Evolutionary conservation across 2,113 vertebrate genomes (phyloP).

Genomic region (Sceloporus tristichus): DNA sequence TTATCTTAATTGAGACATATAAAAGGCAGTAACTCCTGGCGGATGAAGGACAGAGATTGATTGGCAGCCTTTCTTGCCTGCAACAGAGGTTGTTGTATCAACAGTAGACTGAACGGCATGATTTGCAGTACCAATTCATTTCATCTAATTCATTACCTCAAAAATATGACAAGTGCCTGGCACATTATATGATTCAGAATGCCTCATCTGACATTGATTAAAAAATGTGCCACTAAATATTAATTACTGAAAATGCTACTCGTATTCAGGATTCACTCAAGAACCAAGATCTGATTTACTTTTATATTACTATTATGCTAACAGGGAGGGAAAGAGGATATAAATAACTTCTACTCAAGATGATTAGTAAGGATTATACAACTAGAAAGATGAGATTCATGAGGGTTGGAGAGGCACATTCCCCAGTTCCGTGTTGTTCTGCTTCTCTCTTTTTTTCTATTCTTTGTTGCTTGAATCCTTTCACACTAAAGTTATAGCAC

Average conservation of each 20-base stretch:
- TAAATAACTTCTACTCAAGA: constrained; percentile 57
- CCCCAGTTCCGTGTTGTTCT: neutral
- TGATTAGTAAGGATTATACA: constrained; percentile 35
- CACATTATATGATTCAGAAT: constrained; percentile 65
- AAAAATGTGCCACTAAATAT: constrained; percentile 74
- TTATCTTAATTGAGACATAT: neutral
- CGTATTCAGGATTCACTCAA: constrained; percentile 55
- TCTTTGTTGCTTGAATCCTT: neutral
- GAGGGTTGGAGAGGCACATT: neutral
- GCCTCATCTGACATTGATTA: constrained; percentile 67
- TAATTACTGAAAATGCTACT: constrained; percentile 75
- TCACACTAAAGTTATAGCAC: too few species aligned
- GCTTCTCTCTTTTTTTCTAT: too few species aligned
- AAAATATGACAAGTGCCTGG: constrained; percentile 65
- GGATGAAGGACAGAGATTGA: neutral
- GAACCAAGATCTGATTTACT: constrained; percentile 55
- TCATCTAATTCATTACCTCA: constrained; percentile 53
- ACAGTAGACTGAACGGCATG: constrained; percentile 19
- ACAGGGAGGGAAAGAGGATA: constrained; percentile 31
- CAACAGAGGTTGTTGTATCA: neutral
- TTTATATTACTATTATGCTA: constrained; percentile 42
- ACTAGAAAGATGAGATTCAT: neutral
- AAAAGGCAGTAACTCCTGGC: neutral
- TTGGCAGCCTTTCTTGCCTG: constrained; percentile 4
- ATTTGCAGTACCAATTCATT: constrained; percentile 47